Evolutionary conservation across 37 sponge, comb jelly and placozoan genomes (phyloP).

Genomic region (Haliclona indistincta): DNA sequence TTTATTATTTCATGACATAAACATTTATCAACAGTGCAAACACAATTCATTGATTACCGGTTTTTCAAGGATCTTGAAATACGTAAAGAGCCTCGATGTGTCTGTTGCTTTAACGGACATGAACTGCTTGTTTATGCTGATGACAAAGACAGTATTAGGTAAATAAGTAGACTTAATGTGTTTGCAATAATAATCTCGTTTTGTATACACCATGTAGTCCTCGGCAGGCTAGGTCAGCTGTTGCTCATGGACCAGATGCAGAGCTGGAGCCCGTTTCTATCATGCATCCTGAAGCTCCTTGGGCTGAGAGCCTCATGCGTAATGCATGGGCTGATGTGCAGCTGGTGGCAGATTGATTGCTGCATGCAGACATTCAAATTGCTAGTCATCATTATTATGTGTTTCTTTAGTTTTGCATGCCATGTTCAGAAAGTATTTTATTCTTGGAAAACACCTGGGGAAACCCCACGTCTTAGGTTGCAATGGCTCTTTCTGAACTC

Average conservation of each 20-base stretch:
- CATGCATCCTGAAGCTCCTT: slow-evolving; percentile 69
- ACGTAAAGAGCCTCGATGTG: slow-evolving; percentile 61
- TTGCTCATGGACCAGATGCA: neutral
- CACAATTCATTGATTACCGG: slow-evolving; percentile 84
- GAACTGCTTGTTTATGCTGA: slow-evolving; percentile 87
- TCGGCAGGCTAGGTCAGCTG: slow-evolving; percentile 28
- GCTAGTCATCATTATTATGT: slow-evolving; percentile 3
- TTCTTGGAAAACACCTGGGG: too few species aligned
- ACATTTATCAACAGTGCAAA: slow-evolving; percentile 41
- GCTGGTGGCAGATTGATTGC: slow-evolving; percentile 74
- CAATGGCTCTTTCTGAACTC: too few species aligned
- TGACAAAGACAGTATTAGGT: slow-evolving; percentile 74
- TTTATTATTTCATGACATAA: neutral
- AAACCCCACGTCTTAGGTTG: too few species aligned
- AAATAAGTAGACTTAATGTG: neutral
- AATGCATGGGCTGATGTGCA: slow-evolving; percentile 85
- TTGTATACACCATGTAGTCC: slow-evolving; percentile 1
- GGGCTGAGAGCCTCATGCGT: slow-evolving; percentile 73
- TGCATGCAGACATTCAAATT: neutral
- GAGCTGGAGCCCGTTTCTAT: slow-evolving; percentile 67
- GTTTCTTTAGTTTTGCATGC: neutral
- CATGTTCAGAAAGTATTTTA: neutral
- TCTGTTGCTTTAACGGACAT: slow-evolving; percentile 79
- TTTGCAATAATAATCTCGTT: too few species aligned
- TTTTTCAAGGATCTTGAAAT: slow-evolving; percentile 89